Conservation (phyloP, 2,888 invertebrate species). For the Leptinotarsa haldemani region DNA sequence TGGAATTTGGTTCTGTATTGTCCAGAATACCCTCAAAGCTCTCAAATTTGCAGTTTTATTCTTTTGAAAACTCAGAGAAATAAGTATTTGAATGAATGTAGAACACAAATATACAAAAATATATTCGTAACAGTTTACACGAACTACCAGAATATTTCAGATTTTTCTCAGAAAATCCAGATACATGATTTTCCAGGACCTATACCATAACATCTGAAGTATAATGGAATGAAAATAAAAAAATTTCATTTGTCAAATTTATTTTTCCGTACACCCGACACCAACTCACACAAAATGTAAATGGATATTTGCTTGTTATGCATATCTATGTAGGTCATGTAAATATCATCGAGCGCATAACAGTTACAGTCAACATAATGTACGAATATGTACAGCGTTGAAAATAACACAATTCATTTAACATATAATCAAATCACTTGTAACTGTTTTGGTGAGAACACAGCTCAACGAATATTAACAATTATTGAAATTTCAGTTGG, state of each 20-base stretch:
- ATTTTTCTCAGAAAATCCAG: too few species aligned
- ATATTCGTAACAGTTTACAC: too few species aligned
- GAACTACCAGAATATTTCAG: too few species aligned
- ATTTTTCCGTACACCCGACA: neutral
- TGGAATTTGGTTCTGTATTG: too few species aligned
- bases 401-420: conserved; percentile 1
- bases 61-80: too few species aligned
- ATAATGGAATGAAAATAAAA: too few species aligned
- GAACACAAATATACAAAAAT: too few species aligned
- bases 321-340: conserved; percentile 5
- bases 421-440: neutral
- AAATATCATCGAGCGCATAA: neutral
- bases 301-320: neutral
- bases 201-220: too few species aligned
- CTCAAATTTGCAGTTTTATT: too few species aligned
- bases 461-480: neutral
- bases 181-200: too few species aligned
- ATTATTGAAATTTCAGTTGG: neutral
- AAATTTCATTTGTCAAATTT: neutral
- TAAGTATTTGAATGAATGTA: too few species aligned
- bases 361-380: neutral
- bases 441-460: neutral
- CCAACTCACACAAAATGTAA: neutral
- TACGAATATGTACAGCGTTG: neutral
- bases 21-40: too few species aligned